Evolutionary conservation across 35 echinoderm and acorn worm species (phyloP).

Genomic region (Hemicentrotus pulcherrimus): DNA sequence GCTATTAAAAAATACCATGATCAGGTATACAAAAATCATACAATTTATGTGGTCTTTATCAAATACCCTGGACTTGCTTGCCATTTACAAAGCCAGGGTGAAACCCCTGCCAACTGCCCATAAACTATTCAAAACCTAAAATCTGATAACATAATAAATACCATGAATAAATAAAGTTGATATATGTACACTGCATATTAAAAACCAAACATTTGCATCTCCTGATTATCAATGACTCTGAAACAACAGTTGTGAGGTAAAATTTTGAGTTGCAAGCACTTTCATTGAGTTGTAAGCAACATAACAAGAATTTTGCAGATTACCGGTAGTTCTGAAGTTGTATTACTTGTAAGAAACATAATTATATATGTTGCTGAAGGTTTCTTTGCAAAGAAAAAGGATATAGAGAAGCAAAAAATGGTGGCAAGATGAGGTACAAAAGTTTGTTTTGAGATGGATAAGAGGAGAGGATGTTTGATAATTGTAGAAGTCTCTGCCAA

Average conservation of each 20-base stretch:
- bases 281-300: background rate
- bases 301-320: background rate
- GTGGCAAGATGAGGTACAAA: background rate
- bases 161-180: background rate
- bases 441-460: background rate
- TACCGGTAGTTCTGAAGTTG: background rate
- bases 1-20: too few species aligned
- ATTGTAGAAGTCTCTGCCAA: background rate
- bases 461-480: background rate
- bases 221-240: background rate
- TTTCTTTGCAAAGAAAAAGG: background rate
- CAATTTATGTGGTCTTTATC: too few species aligned
- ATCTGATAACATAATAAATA: background rate
- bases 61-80: too few species aligned
- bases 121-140: background rate
- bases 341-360: background rate
- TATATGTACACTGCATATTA: conserved; percentile 3
- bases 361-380: background rate
- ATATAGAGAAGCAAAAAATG: background rate
- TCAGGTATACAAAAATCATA: too few species aligned
- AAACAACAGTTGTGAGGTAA: background rate
- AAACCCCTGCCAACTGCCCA: background rate
- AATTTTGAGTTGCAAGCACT: background rate
- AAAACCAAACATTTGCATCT: background rate
- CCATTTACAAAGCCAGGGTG: background rate